phyloP scores from a whole-genome alignment of 2,113 vertebrate genomes.

The Larimichthys polyactis region DNA sequence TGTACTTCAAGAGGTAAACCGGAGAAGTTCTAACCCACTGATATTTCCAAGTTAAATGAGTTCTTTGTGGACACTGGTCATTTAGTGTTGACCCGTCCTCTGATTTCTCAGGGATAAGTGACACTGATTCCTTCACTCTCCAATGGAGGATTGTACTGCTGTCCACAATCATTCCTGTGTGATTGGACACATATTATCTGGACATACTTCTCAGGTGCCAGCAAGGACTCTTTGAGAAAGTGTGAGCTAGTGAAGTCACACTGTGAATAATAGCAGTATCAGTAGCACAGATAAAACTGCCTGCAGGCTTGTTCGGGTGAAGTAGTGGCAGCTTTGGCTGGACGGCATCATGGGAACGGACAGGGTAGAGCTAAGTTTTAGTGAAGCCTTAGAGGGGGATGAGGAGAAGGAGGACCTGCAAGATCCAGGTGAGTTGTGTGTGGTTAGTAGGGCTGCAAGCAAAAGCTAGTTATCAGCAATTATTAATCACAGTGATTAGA shows the following conservation, averaged over 20 bases:
- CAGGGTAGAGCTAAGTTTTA: constrained; percentile 31
- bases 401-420: constrained; percentile 59
- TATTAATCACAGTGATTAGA: not conserved
- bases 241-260: constrained; percentile 30
- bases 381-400: constrained; percentile 76
- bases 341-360: constrained; percentile 30
- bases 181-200: constrained; percentile 31
- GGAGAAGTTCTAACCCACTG: constrained; percentile 54
- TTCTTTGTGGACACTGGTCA: constrained; percentile 74
- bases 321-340: not conserved
- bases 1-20: constrained; percentile 11
- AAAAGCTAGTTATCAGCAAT: not conserved
- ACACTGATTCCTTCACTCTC: constrained; percentile 60
- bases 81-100: constrained; percentile 47
- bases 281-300: constrained; percentile 42
- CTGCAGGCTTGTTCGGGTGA: constrained; percentile 2
- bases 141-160: constrained; percentile 56
- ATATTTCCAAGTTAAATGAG: constrained; percentile 73
- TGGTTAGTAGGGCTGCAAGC: too few species aligned
- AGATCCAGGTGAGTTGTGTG: constrained; percentile 80
- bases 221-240: constrained; percentile 1
- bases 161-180: constrained; percentile 83
- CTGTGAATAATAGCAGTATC: constrained; percentile 6
- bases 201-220: constrained; percentile 24
- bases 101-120: constrained; percentile 85